Evolutionary conservation across 2,797 vertebrate genomes (phyloP).

Genomic region (Catostomus latipinnis): DNA sequence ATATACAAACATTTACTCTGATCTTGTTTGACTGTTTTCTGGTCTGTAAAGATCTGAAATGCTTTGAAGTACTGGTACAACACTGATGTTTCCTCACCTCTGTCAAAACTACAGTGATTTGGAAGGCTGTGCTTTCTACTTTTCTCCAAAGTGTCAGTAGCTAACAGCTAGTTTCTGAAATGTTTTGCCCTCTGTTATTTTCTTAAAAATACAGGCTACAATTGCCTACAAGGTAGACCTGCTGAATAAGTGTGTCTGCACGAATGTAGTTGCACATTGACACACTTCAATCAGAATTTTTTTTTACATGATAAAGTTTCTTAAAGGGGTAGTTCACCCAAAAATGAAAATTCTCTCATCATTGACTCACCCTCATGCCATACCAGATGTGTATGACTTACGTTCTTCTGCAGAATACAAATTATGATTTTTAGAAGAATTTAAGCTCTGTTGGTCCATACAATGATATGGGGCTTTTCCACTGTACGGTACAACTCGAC

Average conservation of each 20-base stretch:
- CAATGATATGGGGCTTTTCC: no score
- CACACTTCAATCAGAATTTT: no score
- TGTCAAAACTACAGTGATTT: slow-evolving; percentile 57
- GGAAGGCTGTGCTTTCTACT: slow-evolving; percentile 51
- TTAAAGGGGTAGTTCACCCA: no score
- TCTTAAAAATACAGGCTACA: not conserved
- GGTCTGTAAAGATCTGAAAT: slow-evolving; percentile 36
- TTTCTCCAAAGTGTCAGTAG: slow-evolving; percentile 41
- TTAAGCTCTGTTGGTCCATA: not conserved
- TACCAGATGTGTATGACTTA: no score
- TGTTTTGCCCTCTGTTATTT: slow-evolving; percentile 25
- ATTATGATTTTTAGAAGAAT: no score
- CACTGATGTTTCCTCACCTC: not conserved
- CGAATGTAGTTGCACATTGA: no score
- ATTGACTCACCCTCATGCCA: no score
- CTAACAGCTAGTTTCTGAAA: slow-evolving; percentile 26
- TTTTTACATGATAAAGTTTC: no score
- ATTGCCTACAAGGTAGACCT: not conserved
- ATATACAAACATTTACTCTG: slow-evolving; percentile 11
- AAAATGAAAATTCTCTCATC: no score
- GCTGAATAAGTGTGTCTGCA: not conserved
- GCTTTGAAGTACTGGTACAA: slow-evolving; percentile 55
- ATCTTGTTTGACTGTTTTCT: slow-evolving; percentile 14
- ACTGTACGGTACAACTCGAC: no score
- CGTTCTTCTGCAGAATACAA: no score